Evolutionary conservation across 2,888 invertebrate genomes (phyloP).

Genomic region (Chironomus tentans): DNA sequence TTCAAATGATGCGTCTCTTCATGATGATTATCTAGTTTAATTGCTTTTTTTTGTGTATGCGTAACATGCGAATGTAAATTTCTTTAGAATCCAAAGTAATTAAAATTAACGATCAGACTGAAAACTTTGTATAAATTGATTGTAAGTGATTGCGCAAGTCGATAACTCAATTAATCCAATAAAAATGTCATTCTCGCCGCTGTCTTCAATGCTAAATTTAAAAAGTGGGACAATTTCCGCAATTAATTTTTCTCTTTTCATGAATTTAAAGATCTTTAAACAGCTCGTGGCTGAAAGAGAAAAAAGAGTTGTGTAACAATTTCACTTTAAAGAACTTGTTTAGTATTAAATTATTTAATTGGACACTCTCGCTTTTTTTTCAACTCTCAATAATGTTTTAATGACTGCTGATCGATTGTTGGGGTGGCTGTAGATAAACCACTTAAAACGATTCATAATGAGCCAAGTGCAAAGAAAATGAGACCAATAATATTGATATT

Average conservation of each 20-base stretch:
- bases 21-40: not conserved
- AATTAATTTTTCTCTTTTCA: not conserved
- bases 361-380: not conserved
- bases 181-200: not conserved
- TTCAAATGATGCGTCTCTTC: not conserved
- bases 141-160: not conserved
- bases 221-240: slow-evolving; percentile 2
- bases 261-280: not conserved
- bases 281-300: not conserved
- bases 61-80: not conserved
- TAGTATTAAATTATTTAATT: not conserved
- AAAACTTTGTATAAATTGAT: not conserved
- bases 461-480: not conserved
- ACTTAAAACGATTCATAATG: not conserved
- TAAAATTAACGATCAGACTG: not conserved
- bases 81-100: not conserved
- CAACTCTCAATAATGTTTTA: not conserved
- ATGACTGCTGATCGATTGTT: too few relatives aligned
- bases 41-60: not conserved
- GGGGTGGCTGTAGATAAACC: not conserved
- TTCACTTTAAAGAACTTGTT: not conserved
- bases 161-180: slow-evolving; percentile 15
- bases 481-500: not conserved
- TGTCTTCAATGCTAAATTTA: not conserved
- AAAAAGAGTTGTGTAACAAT: not conserved